Percentiles rank a stretch among this genome's conserved stretches.
Conservation (phyloP, 2,888 invertebrate genomes). For the Automeris io region DNA sequence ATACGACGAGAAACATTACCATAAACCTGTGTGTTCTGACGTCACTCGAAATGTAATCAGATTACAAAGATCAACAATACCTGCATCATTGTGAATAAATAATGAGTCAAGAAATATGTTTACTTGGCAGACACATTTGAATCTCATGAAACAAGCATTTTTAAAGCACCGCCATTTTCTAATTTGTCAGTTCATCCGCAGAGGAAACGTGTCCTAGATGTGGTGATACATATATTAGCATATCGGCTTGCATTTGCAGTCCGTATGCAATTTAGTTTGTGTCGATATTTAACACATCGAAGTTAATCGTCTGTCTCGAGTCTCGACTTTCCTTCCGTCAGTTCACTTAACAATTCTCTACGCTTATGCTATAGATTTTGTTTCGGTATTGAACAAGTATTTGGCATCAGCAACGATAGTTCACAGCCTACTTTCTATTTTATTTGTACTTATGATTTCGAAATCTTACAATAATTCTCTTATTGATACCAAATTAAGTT, state of each 20-base stretch:
- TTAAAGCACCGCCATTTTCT: slow-evolving; percentile 42
- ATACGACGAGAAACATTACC: neutral
- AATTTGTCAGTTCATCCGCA: slow-evolving; percentile 51
- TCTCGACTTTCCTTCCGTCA: slow-evolving; percentile 19
- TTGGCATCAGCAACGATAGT: slow-evolving; percentile 3
- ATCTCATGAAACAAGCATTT: slow-evolving; percentile 4
- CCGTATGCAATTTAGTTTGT: slow-evolving; percentile 32
- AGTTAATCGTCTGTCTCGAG: slow-evolving; percentile 20
- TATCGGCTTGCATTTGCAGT: slow-evolving; percentile 27
- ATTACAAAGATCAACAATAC: slow-evolving; percentile 6
- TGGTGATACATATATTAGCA: slow-evolving; percentile 38
- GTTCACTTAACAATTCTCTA: slow-evolving; percentile 5
- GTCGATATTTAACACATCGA: slow-evolving; percentile 18
- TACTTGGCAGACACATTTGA: neutral
- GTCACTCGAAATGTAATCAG: neutral
- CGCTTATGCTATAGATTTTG: neutral
- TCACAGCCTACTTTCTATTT: too few species aligned
- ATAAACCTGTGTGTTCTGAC: neutral
- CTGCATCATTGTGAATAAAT: slow-evolving; percentile 7
- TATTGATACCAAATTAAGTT: too few species aligned
- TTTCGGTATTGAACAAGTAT: neutral
- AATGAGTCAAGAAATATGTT: neutral
- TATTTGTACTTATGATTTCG: too few species aligned
- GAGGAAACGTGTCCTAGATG: slow-evolving; percentile 62
- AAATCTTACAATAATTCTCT: too few species aligned